Evolutionary conservation across 2,113 vertebrate species (phyloP).

Genomic region (Tauraco erythrolophus): DNA sequence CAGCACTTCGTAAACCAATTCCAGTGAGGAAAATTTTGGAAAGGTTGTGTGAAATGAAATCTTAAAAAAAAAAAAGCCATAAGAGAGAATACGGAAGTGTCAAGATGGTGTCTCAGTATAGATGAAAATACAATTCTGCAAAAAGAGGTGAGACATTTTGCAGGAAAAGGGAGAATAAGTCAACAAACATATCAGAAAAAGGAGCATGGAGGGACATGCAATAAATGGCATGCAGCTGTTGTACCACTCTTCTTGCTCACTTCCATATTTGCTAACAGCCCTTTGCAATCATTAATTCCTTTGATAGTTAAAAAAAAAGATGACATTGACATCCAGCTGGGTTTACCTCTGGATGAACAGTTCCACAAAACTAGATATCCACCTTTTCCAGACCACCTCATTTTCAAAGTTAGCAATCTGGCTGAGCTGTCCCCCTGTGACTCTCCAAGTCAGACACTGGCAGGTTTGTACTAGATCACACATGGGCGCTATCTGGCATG

Average conservation of each 20-base stretch:
- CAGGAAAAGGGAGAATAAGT: neutral
- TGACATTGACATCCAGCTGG: neutral
- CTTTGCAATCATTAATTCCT: neutral
- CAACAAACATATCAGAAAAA: neutral
- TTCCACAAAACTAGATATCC: neutral
- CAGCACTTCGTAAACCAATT: neutral
- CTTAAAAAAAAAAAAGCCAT: neutral
- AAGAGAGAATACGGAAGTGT: neutral
- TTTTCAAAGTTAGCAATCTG: neutral
- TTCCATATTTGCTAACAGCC: neutral
- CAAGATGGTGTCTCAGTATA: neutral
- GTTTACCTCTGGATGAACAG: neutral
- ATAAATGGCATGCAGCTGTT: neutral
- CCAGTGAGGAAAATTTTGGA: neutral
- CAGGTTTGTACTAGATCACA: neutral
- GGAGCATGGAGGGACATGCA: neutral
- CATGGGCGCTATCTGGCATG: rapidly evolving
- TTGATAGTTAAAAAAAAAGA: neutral
- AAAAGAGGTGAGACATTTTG: neutral
- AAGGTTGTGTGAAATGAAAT: neutral
- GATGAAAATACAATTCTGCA: neutral
- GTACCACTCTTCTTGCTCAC: neutral
- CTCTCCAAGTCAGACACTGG: neutral
- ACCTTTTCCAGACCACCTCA: neutral
- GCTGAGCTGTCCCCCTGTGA: neutral